Percentiles rank a stretch among this genome's conserved stretches.
phyloP scores from a whole-genome alignment of 2,797 vertebrate genomes.

The Ceryle rudis region DNA sequence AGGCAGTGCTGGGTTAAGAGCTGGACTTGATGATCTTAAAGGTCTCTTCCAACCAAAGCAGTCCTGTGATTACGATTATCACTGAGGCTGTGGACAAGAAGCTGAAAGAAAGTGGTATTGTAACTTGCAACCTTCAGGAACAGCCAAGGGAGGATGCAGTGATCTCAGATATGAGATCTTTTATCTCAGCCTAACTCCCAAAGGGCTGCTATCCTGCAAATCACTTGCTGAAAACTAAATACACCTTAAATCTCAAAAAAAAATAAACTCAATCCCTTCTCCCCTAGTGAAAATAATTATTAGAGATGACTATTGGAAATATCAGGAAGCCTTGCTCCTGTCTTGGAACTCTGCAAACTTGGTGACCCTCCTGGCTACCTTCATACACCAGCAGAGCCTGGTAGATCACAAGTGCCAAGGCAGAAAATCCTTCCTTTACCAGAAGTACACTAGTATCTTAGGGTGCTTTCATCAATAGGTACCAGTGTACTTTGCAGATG shows the following conservation, averaged over 20 bases:
- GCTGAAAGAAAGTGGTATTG: not conserved
- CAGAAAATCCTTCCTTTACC: not conserved
- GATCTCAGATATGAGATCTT: not conserved
- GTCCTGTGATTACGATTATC: not conserved
- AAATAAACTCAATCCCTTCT: not conserved
- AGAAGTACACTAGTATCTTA: not conserved
- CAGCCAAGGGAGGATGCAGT: not conserved
- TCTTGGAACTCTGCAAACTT: not conserved
- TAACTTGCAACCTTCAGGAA: not conserved
- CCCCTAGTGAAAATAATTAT: not conserved
- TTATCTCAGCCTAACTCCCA: not conserved
- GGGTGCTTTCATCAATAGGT: not conserved
- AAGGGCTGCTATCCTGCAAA: not conserved
- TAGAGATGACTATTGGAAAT: not conserved
- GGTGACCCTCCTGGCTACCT: not conserved
- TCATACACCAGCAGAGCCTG: not conserved
- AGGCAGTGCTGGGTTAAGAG: too few species aligned
- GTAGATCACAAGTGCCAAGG: not conserved
- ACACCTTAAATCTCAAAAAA: not conserved
- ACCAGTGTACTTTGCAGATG: accelerated
- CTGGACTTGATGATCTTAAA: too few species aligned
- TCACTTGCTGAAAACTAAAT: not conserved
- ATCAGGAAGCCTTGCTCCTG: not conserved
- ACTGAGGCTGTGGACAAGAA: not conserved
- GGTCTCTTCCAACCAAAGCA: too few species aligned